Percentiles rank a stretch among this genome's conserved stretches.
These are phyloP conservation scores for Drosophila neotestacea DNA, from an alignment of 2,888 invertebrate genomes.

Conservation along the genomic window DNA sequence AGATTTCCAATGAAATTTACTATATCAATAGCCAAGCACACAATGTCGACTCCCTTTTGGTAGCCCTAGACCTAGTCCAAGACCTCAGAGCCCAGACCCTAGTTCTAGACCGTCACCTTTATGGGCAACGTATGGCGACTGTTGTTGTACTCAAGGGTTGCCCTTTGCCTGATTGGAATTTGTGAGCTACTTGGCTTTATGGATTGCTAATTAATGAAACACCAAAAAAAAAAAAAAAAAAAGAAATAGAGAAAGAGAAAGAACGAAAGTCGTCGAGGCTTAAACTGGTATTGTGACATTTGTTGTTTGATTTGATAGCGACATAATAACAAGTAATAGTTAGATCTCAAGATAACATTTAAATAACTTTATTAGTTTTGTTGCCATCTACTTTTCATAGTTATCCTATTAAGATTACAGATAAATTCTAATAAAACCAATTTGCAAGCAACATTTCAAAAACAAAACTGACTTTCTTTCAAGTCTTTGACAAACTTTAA, in stretches of 20 bases:
- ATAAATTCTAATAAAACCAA: background rate
- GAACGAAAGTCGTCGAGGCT: constrained; percentile 15
- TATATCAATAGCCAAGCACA: constrained; percentile 68
- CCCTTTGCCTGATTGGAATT: constrained; percentile 66
- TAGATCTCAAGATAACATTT: constrained; percentile 1
- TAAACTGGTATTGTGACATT: constrained; percentile 29
- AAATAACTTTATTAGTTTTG: constrained; percentile 2
- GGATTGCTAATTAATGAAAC: constrained; percentile 68
- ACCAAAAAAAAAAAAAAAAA: constrained; percentile 1
- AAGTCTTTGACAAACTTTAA: background rate
- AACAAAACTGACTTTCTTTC: background rate
- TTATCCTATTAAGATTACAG: background rate
- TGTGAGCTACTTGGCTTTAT: constrained; percentile 78
- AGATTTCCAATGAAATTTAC: constrained; percentile 79
- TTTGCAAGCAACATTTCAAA: background rate
- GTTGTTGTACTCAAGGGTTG: constrained; percentile 15
- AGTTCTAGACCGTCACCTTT: constrained; percentile 25
- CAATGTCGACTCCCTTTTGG: constrained; percentile 68
- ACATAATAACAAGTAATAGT: constrained; percentile 4
- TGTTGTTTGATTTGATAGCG: constrained; percentile 6
- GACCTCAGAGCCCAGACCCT: background rate
- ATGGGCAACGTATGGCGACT: constrained; percentile 37
- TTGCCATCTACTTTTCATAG: background rate
- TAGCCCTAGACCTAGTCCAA: constrained; percentile 20
- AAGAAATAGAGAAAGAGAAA: no score